Evolutionary conservation across 2,888 invertebrate species (phyloP).

Genomic region (Kryphioiulus occultus): DNA sequence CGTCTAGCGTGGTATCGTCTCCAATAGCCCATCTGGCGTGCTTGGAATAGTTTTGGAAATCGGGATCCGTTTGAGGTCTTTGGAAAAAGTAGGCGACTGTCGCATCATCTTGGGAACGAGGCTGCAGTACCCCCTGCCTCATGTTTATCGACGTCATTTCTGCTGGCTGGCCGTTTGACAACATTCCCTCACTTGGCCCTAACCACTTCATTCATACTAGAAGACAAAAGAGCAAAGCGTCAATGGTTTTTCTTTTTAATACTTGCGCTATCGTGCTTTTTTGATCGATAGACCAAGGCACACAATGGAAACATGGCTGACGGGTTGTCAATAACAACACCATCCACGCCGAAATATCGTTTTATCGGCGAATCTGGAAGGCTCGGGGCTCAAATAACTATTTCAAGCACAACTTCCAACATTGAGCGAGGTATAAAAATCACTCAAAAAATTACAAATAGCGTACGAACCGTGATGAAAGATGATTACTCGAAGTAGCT

Average conservation of each 20-base stretch:
- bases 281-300: neutral
- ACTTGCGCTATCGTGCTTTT: neutral
- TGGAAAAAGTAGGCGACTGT: slow-evolving; percentile 93
- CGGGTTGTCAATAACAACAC: slow-evolving; percentile 47
- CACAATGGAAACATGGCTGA: slow-evolving; percentile 54
- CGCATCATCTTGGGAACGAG: slow-evolving; percentile 81
- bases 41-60: slow-evolving; percentile 69
- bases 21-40: slow-evolving; percentile 79
- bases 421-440: neutral
- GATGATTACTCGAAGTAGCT: slow-evolving; percentile 43
- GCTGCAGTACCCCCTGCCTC: slow-evolving; percentile 54
- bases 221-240: slow-evolving; percentile 12
- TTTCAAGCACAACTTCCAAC: neutral
- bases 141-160: slow-evolving; percentile 52
- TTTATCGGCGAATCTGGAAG: neutral
- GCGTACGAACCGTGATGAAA: slow-evolving; percentile 50
- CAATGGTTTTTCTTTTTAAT: slow-evolving; percentile 16
- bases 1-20: slow-evolving; percentile 87
- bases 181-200: slow-evolving; percentile 53
- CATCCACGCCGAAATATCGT: neutral
- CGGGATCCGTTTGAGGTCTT: slow-evolving; percentile 79
- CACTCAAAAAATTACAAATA: neutral
- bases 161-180: slow-evolving; percentile 52
- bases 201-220: slow-evolving; percentile 55
- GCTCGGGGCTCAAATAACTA: neutral